Percentiles rank a stretch among this genome's conserved stretches.
These are phyloP conservation scores for Chascanopsetta lugubris DNA, from an alignment of 2,113 vertebrate species.

Conservation along the genomic window DNA sequence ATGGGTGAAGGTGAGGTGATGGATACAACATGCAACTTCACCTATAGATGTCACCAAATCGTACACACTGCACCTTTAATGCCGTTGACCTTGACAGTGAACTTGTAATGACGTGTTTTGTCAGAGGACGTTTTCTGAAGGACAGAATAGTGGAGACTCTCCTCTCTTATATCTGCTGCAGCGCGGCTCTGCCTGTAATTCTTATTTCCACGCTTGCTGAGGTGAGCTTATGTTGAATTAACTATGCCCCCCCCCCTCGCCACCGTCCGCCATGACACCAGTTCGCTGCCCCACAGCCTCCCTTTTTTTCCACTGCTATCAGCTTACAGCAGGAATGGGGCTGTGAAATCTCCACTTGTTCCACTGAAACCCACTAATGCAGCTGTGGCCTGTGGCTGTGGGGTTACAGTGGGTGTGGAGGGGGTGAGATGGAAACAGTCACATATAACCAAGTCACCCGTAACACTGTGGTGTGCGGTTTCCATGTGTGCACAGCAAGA, in stretches of 20 bases:
- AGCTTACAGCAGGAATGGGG: slow-evolving; percentile 44
- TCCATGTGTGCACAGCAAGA: background rate
- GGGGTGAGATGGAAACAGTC: slow-evolving; percentile 19
- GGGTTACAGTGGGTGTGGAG: background rate
- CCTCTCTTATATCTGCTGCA: background rate
- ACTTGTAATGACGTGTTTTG: slow-evolving; percentile 1
- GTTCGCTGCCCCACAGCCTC: slow-evolving; percentile 17
- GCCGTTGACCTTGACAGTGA: slow-evolving; percentile 29
- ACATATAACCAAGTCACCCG: slow-evolving; percentile 11
- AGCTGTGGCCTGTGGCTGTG: slow-evolving; percentile 34
- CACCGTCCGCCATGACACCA: slow-evolving; percentile 20
- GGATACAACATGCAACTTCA: too few relatives aligned
- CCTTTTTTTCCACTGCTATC: slow-evolving; percentile 39
- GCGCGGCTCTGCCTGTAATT: slow-evolving; percentile 2
- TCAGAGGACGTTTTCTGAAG: background rate
- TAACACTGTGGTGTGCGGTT: slow-evolving; percentile 1
- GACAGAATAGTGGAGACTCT: background rate
- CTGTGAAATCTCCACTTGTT: slow-evolving; percentile 58
- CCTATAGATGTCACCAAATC: too few relatives aligned
- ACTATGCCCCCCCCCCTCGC: slow-evolving; percentile 5
- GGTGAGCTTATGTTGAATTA: slow-evolving; percentile 28
- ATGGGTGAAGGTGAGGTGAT: too few relatives aligned
- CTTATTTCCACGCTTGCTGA: slow-evolving; percentile 3
- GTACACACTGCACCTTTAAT: too few relatives aligned
- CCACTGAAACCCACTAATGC: slow-evolving; percentile 27